phyloP scores from a whole-genome alignment of 2,888 invertebrate genomes.

The Monopis laevigella region DNA sequence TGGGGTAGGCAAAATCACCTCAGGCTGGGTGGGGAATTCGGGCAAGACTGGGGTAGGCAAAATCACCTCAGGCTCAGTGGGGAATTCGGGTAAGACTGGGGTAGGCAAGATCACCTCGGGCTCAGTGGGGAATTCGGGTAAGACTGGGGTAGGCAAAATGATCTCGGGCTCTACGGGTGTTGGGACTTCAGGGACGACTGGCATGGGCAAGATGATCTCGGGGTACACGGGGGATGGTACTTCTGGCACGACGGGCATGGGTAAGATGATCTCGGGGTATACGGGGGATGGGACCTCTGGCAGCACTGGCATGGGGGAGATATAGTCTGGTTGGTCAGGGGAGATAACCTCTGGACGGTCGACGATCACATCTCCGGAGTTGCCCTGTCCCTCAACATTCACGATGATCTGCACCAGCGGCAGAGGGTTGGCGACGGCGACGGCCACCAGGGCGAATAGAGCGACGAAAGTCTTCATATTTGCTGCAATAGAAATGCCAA shows the following conservation, averaged over 20 bases:
- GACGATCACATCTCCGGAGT: conserved; percentile 17
- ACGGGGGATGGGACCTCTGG: conserved; percentile 5
- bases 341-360: conserved; percentile 14
- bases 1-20: not conserved
- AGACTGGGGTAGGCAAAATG: conserved; percentile 9
- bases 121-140: conserved; percentile 5
- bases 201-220: conserved; percentile 9
- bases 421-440: conserved; percentile 33
- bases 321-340: no score
- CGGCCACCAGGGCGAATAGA: conserved; percentile 31
- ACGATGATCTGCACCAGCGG: conserved; percentile 35
- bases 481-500: no score
- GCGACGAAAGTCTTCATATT: conserved; percentile 34
- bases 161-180: conserved; percentile 13
- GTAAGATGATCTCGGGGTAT: conserved; percentile 12
- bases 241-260: conserved; percentile 1
- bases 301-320: conserved; percentile 15
- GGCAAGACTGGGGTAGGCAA: conserved; percentile 11
- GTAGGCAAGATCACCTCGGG: conserved; percentile 13
- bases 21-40: not conserved
- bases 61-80: conserved; percentile 3
- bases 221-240: conserved; percentile 11
- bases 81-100: conserved; percentile 4
- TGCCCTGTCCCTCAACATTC: conserved; percentile 29
- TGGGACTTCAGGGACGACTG: conserved; percentile 13